Evolutionary conservation across 2,888 invertebrate genomes (phyloP), one percentile per base, ranked within the genome.

Genomic region (Tetanocera ferruginea): DNA sequence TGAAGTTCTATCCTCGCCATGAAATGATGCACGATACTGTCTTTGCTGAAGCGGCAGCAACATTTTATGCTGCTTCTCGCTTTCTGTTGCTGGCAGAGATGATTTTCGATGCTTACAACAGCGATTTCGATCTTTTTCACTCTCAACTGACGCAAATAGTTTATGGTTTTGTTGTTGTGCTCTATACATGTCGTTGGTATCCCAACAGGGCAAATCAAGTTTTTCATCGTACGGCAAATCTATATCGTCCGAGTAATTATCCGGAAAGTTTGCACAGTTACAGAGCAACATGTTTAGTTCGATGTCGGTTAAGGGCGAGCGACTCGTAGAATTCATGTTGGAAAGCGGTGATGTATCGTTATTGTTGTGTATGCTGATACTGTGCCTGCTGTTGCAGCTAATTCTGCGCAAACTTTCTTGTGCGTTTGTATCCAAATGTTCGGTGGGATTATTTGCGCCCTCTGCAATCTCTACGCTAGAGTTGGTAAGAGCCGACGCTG

Each of bases 1-100:
- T 43, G 43, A 43, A 43, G 14, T 14, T 49, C 14, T 31, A 25
- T 92, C 93, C 92, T 92, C 91, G 90, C 92, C 93, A 89, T 93
- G 93, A 89, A 92, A 93, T 86, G 93, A 93, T 89, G 93, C 92
- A 89, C 93, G 91, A 89, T 93, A 19, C 37, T 5, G 34, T 37
- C 19, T 9, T 2, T 37, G 67, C 23, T 67, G 34, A 2, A 19
- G 37, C 17, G 67, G 37, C 43, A 11, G 17, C 64, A 37, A 37
- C 11, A 17, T 3, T 3, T 67, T 6, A 6, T 19, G 37, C 17
- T 37, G 34, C 19, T 34, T 19, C 19, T 43, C 67, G 37, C 14
- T 37, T 17, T 34, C 37, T 6, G 19, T n/a, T 34, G n/a, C 37
- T 23, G 67, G 67, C 43, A 67, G 37, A 8, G 67, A 67, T 37